Base-by-base conservation (phyloP, 2,797 vertebrate species). In the Euthynnus affinis region DNA sequence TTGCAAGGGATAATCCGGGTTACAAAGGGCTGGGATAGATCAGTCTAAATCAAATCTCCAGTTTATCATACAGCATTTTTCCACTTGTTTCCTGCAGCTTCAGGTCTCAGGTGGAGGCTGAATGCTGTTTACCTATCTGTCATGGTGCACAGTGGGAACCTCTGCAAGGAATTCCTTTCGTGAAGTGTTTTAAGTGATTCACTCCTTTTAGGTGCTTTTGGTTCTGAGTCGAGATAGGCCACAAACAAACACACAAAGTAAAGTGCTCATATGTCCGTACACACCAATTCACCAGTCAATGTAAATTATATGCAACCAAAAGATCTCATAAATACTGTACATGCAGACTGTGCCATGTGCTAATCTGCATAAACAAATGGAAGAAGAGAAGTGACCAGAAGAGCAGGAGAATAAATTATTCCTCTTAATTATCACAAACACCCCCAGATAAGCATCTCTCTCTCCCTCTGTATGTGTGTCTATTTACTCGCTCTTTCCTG, bases 371-470 rank as follows among this genome's bases (percentile, higher is more conserved):
- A 84, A 73, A 84, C 52, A 68, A 87, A 73, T 48, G 56, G 66
- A 6, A 34, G 17, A 62, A 72, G 49, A 80, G 65, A 75, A 85
- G 61, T 76, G 76, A 75, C 71, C 65, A 76, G 65, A 77, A 63
- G 59, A 84, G 55, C n/a, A 42, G 64, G 37, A 75, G 71, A 87
- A 75, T 82, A 81, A 80, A 86, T 61, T 25, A 76, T 79, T 42
- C 66, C 69, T 66, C 57, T 46, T 81, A 88, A 92, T 90, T 83
- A 88, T 83, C 70, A 82, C 70, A 82, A 62, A 74, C 53, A 53
- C 42, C 22, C 53, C 20, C 65, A 78, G 83, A 91, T 90, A 88
- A 86, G 79, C 64, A 86, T 84, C 76, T 80, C 74, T 63, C 72
- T 22, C 61, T 22, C 53, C 25, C 61, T 62, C 65, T 29, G 27